These are phyloP conservation scores for Melinopterus prodromus DNA, from an alignment of 2,888 invertebrate genomes.

Conservation along the genomic window DNA sequence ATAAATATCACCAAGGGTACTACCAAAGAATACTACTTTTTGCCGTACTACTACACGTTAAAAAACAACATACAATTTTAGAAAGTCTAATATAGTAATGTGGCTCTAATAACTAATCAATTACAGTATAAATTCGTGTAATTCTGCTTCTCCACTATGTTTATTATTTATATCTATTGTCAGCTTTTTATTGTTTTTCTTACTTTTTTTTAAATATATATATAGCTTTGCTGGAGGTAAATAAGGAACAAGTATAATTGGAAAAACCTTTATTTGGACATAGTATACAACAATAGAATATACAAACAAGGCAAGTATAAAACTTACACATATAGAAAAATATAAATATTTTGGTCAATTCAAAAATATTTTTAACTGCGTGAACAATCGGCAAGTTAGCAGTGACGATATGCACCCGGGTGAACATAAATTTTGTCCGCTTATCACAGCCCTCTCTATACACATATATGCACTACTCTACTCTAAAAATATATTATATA, in stretches of 20 bases:
- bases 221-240: not conserved
- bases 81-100: too few species aligned
- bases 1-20: too few species aligned
- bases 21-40: too few species aligned
- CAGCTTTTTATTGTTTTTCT: too few species aligned
- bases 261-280: constrained; percentile 20
- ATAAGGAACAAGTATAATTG: constrained; percentile 1
- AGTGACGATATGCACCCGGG: constrained; percentile 23
- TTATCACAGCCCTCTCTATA: constrained; percentile 37
- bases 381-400: constrained; percentile 31
- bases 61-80: too few species aligned
- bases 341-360: constrained; percentile 37
- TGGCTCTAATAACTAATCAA: too few species aligned
- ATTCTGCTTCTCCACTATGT: too few species aligned
- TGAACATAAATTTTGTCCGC: constrained; percentile 26
- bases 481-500: constrained; percentile 9
- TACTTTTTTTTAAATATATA: too few species aligned
- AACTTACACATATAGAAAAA: constrained; percentile 35
- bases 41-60: too few species aligned
- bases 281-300: constrained; percentile 22
- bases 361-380: constrained; percentile 24
- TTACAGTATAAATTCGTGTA: too few species aligned
- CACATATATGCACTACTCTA: constrained; percentile 13
- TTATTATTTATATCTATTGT: too few species aligned
- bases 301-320: constrained; percentile 37